These are phyloP conservation scores for Lepeophtheirus nordmannii DNA, from an alignment of 2,888 invertebrate species.

Conservation along the genomic window DNA sequence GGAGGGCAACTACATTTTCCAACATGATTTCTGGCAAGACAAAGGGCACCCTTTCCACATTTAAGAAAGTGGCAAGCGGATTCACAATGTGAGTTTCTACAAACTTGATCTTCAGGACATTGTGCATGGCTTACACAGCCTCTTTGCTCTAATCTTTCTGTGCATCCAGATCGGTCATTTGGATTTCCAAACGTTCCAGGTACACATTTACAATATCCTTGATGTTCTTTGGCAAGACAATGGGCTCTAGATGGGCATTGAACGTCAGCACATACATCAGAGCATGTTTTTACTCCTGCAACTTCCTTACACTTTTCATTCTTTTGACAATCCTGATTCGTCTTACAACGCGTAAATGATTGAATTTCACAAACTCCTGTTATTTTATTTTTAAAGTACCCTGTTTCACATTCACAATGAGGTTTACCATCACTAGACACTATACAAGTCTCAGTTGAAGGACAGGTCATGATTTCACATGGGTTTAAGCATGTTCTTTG, in stretches of 20 bases:
- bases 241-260: conserved; percentile 67
- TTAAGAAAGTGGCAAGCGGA: conserved; percentile 58
- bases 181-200: conserved; percentile 62
- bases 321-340: conserved; percentile 28
- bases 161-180: conserved; percentile 55
- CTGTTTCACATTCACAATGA: conserved; percentile 59
- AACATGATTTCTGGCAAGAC: conserved; percentile 72
- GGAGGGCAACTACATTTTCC: conserved; percentile 78
- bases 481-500: conserved; percentile 55
- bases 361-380: conserved; percentile 67
- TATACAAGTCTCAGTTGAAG: conserved; percentile 62
- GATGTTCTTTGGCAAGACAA: conserved; percentile 73
- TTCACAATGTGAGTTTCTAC: conserved; percentile 49
- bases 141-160: conserved; percentile 47
- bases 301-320: conserved; percentile 35
- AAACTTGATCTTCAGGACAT: conserved; percentile 65
- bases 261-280: conserved; percentile 60
- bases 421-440: conserved; percentile 49
- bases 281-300: conserved; percentile 71
- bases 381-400: conserved; percentile 67
- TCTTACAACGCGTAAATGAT: conserved; percentile 39
- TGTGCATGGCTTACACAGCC: conserved; percentile 62
- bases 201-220: conserved; percentile 71
- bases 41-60: conserved; percentile 73
- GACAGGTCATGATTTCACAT: conserved; percentile 63